Evolutionary conservation across 2,113 vertebrate genomes (phyloP), one percentile per base, ranked within the genome.

Genomic region (Antidorcas marsupialis): DNA sequence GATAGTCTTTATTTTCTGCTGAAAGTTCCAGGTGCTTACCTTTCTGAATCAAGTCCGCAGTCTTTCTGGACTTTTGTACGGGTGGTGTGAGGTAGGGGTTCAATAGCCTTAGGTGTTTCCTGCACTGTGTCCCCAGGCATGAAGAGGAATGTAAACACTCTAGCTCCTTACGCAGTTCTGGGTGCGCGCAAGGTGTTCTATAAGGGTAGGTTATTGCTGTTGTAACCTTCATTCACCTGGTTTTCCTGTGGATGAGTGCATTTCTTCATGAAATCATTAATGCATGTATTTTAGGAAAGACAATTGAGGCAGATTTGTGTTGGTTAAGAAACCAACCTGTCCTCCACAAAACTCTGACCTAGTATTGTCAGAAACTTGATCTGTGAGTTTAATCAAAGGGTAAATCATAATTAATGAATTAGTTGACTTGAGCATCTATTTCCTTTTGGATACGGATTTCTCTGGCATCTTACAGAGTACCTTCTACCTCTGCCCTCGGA

Each of bases 381-480:
- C 25, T 92, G 28, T 45, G 47, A 57, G 71, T 97, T 83, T 86
- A 88, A 87, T 47, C 28, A 94, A 57, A 89, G 45, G 52, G 85
- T 91, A 87, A 91, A 52, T 97, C 17, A 14, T 89, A 78, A 92
- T 87, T 84, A 67, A 76, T 23, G 57, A 71, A 74, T 96, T 94
- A 87, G 94, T 78, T 85, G 92, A 57, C 45, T 95, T 74, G 89
- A 57, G 14, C 43, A 39, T 89, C 89, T 91, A 19, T 97, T 95
- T 97, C 57, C n/a, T 76, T 96, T 87, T 62, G 82, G 55, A 62
- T 43, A 85, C 92, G 87, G 84, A 45, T 97, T 95, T 94, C 87
- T 78, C 79, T 90, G 81, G 71, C 76, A 19, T 87, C 33, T 94
- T 95, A 30, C 36, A 16, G 83, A 62, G 57, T 45, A 81, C 23